phyloP scores from a whole-genome alignment of 2,888 invertebrate genomes.

The Ariolimax columbianus region DNA sequence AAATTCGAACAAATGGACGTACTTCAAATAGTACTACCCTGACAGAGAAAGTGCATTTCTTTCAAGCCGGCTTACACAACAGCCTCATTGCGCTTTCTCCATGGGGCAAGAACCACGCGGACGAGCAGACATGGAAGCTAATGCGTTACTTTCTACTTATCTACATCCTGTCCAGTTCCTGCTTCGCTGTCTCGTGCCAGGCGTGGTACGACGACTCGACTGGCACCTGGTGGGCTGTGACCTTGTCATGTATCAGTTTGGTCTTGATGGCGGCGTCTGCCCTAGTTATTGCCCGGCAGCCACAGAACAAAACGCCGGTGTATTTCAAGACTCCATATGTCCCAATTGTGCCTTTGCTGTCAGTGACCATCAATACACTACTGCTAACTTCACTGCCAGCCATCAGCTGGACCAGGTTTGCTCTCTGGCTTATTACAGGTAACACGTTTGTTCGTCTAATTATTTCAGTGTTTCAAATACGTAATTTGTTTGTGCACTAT shows the following conservation, averaged over 20 bases:
- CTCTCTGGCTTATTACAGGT: slow-evolving; percentile 71
- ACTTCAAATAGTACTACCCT: not conserved
- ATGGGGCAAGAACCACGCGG: slow-evolving; percentile 60
- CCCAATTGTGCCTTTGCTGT: slow-evolving; percentile 70
- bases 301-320: slow-evolving; percentile 67
- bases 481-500: too few species aligned
- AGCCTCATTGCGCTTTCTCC: slow-evolving; percentile 65
- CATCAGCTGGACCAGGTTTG: slow-evolving; percentile 72
- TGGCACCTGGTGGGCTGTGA: slow-evolving; percentile 69
- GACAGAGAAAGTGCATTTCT: not conserved
- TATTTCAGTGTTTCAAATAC: too few species aligned
- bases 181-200: slow-evolving; percentile 52
- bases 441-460: too few species aligned
- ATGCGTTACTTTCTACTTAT: slow-evolving; percentile 61
- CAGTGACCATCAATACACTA: slow-evolving; percentile 68
- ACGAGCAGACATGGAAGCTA: slow-evolving; percentile 61
- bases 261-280: slow-evolving; percentile 61
- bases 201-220: slow-evolving; percentile 43
- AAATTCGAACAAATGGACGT: not conserved
- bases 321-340: slow-evolving; percentile 73
- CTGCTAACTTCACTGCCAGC: slow-evolving; percentile 69
- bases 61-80: slow-evolving; percentile 59
- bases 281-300: slow-evolving; percentile 69
- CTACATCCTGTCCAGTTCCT: slow-evolving; percentile 61
- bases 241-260: slow-evolving; percentile 60